Evolutionary conservation across 2,113 vertebrate genomes (phyloP).

Genomic region (human): GRCh38 chr6:148847001-148847500

Average conservation of each 20-base stretch:
- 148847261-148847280: not conserved
- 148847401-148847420: not conserved
- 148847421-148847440: not conserved
- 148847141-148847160: not conserved
- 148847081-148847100: not conserved
- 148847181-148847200: not conserved
- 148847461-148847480: not conserved
- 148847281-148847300: not conserved
- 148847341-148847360: not conserved
- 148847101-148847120: not conserved
- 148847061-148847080: not conserved
- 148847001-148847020: not conserved
- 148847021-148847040: no score
- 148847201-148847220: not conserved
- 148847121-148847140: not conserved
- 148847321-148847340: not conserved
- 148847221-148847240: not conserved
- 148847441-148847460: not conserved
- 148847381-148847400: not conserved
- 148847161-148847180: not conserved
- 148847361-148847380: not conserved
- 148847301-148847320: not conserved
- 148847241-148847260: not conserved
- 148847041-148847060: not conserved
- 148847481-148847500: not conserved